Conservation (phyloP, 2,888 invertebrate genomes). For the Xestobium rufovillosum region DNA sequence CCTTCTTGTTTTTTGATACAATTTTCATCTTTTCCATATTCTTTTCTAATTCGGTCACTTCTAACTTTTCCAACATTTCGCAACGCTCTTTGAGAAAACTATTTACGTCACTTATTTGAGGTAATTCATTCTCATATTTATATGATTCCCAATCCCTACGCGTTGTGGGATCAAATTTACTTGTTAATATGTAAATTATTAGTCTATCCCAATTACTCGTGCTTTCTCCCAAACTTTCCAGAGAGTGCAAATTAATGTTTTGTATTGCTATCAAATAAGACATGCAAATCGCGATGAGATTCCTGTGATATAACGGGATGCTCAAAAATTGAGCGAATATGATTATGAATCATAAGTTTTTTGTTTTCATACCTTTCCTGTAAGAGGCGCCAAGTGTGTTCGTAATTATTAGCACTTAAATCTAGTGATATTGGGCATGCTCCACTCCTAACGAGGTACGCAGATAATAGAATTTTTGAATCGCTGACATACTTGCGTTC, state of each 20-base stretch:
- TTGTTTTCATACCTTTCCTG: conserved; percentile 11
- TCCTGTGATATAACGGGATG: conserved; percentile 5
- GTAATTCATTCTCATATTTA: conserved; percentile 9
- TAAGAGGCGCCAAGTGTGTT: conserved; percentile 7
- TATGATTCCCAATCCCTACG: conserved; percentile 15
- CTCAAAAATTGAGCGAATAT: conserved; percentile 9
- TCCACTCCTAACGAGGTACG: conserved; percentile 2
- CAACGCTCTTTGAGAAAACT: conserved; percentile 12
- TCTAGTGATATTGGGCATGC: conserved; percentile 9
- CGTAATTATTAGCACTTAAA: conserved; percentile 8
- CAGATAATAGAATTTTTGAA: conserved; percentile 12
- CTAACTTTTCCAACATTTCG: conserved; percentile 13
- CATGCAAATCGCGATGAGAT: conserved; percentile 7
- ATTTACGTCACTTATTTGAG: conserved; percentile 12
- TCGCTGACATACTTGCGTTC: conserved; percentile 1
- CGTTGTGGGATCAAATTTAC: conserved; percentile 17
- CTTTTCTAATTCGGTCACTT: conserved; percentile 5
- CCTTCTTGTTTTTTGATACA: too few relatives aligned
- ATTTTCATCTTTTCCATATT: too few relatives aligned
- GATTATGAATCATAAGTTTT: conserved; percentile 12
- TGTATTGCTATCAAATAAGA: conserved; percentile 6
- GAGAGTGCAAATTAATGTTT: conserved; percentile 11
- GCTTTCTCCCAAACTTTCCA: conserved; percentile 10
- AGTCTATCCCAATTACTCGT: conserved; percentile 13
- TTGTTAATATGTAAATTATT: conserved; percentile 14